Base-by-base conservation (phyloP, 2,797 vertebrate species). In the Columba guinea region DNA sequence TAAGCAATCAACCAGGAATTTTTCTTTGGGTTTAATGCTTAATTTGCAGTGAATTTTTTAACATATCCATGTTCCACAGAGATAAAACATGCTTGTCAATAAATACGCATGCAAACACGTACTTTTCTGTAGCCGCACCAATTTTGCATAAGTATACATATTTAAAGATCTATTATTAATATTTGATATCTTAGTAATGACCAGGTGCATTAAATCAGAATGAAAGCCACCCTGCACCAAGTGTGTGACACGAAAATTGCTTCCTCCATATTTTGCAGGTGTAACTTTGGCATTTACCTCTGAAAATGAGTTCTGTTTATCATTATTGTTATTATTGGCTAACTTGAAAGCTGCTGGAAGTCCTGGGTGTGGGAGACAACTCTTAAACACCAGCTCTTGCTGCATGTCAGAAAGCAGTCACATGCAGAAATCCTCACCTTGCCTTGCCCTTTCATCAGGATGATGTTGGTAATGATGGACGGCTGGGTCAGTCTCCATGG, bases 401-500 rank as follows among this genome's bases (percentile, higher is more conserved):
- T 64, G 37, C 21, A 21, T 4, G 11, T 70, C 63, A 79, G 44
- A 89, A 88, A 87, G 11, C 24, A 80, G 5, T 11, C 5, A 41
- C 13, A 32, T 10, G n/a, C 13, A 79, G 44, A 84, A 65, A 88
- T 65, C 80, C 98, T 98, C 97, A 99, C 99, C 99, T 99, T 99
- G 97, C 99, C 99, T 96, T 99, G 99, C 93, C 99, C 99, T 98
- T 99, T 99, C 99, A 99, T 99, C 94, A 99, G 97, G 84, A 99
- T 99, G 0, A 99, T 99, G 86, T 99, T 99, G 87, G 99, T 87
- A 97, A 99, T 99, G 97, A 99, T 99, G 26, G 99, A 99, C 0
- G 99, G 99, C 94, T 99, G 99, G 13, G 99, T 99, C 85, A 99
- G 98, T 98, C 99, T 98, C 99, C 99, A 99, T 65, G 99, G 99